Base-by-base conservation (phyloP, 1,140 invertebrate genomes). In the Drusus annulatus region DNA sequence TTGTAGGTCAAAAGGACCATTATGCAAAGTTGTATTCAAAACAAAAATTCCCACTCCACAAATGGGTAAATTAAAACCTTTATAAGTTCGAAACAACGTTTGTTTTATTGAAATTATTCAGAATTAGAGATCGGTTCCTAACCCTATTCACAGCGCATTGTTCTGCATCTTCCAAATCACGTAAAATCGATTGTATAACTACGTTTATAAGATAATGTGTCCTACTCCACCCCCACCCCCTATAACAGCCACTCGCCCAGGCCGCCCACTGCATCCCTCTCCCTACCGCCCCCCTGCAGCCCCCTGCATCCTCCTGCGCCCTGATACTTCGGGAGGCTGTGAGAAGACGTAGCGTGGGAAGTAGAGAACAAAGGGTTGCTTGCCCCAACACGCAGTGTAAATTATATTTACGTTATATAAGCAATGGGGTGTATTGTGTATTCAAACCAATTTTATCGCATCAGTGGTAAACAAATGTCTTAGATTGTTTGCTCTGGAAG, bases 301-400 rank as follows among this genome's bases (percentile, higher is more conserved):
- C 36, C 54, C 68, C 68, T 10, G 15, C 45, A 69, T 17, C 68
- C 50, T 21, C 68, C 31, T 28, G 16, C 62, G 2, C 58, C 54
- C 58, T 0, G 23, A 8, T 60, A 45, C 36, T 7, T 13, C 8
- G 36, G 36, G 36, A 45, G 36, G 36, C 36, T 13, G 36, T 17
- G 56, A 68, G 63, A 71, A 52, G 7, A 51, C 68, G 68, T 50
- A 71, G 68, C 68, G 68, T 52, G 68, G 50, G 68, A 71, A 71
- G 19, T n/a, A 52, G 17, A 15, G 31, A 71, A 71, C 68, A 71
- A 71, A 71, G 68, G 45, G 36, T 23, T 52, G 52, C 15, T 36
- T 31, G 25, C 8, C 63, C 63, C 63, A 7, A 36, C 25, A 68
- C 63, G 63, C 63, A 68, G 28, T 68, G 23, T 15, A 68, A 19